These are phyloP conservation scores for Calypte anna DNA, from an alignment of 2,113 vertebrate species.

Conservation along the genomic window DNA sequence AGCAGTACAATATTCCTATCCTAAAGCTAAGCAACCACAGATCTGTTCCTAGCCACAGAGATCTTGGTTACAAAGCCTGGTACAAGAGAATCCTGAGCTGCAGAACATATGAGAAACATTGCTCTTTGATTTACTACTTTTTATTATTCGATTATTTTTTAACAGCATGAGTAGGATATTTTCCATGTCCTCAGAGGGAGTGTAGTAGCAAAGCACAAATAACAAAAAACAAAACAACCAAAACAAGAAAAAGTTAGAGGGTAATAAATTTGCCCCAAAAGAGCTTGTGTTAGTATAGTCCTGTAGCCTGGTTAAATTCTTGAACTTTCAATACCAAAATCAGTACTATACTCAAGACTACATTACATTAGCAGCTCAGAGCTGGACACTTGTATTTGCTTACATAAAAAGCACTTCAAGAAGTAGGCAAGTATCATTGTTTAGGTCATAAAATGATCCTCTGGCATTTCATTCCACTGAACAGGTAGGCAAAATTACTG, in stretches of 20 bases:
- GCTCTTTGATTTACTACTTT: too few relatives aligned
- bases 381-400: neutral
- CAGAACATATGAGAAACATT: too few relatives aligned
- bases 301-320: neutral
- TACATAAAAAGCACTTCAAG: neutral
- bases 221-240: neutral
- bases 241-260: neutral
- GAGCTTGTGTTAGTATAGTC: neutral
- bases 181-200: neutral
- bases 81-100: too few relatives aligned
- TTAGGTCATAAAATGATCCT: neutral
- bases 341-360: rapidly evolving
- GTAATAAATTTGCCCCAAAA: neutral
- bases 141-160: too few relatives aligned
- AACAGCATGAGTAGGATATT: neutral
- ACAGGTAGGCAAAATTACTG: neutral
- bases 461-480: neutral
- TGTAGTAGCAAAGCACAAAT: neutral
- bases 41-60: too few relatives aligned
- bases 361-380: neutral
- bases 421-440: neutral
- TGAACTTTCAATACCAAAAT: neutral
- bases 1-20: too few relatives aligned
- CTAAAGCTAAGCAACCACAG: too few relatives aligned
- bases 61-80: too few relatives aligned